Conservation (phyloP, 2,113 vertebrate species). For the Aldabrachelys gigantea region DNA sequence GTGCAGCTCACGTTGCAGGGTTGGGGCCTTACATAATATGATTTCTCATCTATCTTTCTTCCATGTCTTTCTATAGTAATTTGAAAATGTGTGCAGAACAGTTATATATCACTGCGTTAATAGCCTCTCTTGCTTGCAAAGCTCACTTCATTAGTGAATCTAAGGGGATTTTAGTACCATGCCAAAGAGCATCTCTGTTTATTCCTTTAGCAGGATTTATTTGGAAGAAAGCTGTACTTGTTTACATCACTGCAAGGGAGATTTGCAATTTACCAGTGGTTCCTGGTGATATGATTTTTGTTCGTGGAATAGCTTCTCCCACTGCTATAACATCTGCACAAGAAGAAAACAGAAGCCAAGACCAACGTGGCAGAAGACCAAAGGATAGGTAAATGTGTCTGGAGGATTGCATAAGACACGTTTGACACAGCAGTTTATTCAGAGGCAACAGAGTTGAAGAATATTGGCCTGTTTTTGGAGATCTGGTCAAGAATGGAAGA, state of each 20-base stretch:
- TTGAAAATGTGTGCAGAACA: background rate
- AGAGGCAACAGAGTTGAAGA: background rate
- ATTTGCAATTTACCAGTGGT: rapidly evolving
- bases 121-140: background rate
- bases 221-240: background rate
- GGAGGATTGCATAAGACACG: background rate
- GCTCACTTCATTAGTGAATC: rapidly evolving
- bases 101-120: rapidly evolving
- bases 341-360: background rate
- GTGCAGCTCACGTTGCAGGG: rapidly evolving
- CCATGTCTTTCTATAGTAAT: rapidly evolving
- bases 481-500: background rate
- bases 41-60: rapidly evolving
- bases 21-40: rapidly evolving
- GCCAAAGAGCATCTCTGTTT: background rate
- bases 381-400: background rate
- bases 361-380: background rate
- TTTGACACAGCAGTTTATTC: background rate
- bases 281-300: background rate
- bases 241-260: rapidly evolving
- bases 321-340: background rate
- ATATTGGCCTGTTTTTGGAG: background rate
- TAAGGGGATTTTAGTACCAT: background rate
- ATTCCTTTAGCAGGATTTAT: background rate
- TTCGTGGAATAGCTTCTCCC: background rate